phyloP scores from a whole-genome alignment of 2,888 invertebrate genomes.

The Cremastobaeus sp. region DNA sequence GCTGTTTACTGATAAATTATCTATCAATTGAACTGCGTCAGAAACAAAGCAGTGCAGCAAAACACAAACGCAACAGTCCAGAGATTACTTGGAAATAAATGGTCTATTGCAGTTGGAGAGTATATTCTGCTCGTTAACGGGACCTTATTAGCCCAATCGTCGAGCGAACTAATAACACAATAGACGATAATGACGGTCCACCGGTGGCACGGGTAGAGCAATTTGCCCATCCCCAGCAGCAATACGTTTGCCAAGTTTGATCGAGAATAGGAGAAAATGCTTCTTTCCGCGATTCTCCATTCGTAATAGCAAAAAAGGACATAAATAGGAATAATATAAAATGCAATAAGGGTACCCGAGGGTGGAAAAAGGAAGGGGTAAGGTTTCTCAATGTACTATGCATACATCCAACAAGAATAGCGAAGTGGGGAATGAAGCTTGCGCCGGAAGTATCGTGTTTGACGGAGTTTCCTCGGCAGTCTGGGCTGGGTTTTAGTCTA shows the following conservation, averaged over 20 bases:
- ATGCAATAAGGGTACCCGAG: constrained; percentile 74
- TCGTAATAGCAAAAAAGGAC: constrained; percentile 60
- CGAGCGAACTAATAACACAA: constrained; percentile 72
- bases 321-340: constrained; percentile 72
- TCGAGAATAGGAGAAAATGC: constrained; percentile 61
- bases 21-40: no score
- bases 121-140: constrained; percentile 61
- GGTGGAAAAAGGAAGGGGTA: constrained; percentile 41
- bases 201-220: constrained; percentile 39
- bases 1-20: no score
- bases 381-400: constrained; percentile 60
- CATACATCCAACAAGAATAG: constrained; percentile 69
- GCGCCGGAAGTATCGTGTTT: constrained; percentile 72
- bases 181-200: constrained; percentile 66
- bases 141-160: constrained; percentile 71
- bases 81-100: constrained; percentile 52
- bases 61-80: constrained; percentile 56
- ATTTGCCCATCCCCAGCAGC: constrained; percentile 51
- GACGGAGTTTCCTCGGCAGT: constrained; percentile 68
- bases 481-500: constrained; percentile 63
- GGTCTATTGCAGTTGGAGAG: constrained; percentile 58
- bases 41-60: constrained; percentile 37
- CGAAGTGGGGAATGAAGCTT: constrained; percentile 52
- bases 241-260: constrained; percentile 60
- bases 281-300: constrained; percentile 56